Evolutionary conservation across 2,113 vertebrate genomes (phyloP).

Genomic region (Vicugna pacos): DNA sequence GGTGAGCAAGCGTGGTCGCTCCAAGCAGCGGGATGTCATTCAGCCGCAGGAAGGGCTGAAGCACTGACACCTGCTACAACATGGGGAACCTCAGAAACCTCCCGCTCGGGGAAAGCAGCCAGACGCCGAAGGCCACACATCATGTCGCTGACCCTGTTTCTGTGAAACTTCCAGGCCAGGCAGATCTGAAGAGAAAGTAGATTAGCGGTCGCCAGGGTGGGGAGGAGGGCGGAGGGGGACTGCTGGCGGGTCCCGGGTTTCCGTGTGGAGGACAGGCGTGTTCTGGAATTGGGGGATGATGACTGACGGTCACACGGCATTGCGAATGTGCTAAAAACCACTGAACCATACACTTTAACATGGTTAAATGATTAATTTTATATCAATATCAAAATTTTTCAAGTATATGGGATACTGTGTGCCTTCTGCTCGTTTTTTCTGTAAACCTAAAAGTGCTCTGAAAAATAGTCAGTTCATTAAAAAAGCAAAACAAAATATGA

Average conservation of each 20-base stretch:
- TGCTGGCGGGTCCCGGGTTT: neutral
- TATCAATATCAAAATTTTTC: neutral
- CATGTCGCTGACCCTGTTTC: neutral
- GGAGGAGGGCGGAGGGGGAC: neutral
- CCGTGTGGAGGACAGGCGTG: neutral
- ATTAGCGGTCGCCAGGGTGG: neutral
- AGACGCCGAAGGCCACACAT: neutral
- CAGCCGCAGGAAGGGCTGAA: neutral
- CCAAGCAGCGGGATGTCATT: rapidly evolving
- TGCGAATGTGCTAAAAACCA: neutral
- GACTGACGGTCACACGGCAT: neutral
- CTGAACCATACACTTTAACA: neutral
- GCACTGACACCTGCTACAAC: rapidly evolving
- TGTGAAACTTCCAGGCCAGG: neutral
- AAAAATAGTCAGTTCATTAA: neutral
- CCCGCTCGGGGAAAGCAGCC: neutral
- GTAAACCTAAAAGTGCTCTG: neutral
- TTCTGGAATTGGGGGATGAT: neutral
- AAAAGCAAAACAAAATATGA: neutral
- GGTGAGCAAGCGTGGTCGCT: no score
- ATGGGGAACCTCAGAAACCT: neutral
- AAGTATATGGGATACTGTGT: neutral
- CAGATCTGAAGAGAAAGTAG: neutral
- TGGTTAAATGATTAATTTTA: neutral
- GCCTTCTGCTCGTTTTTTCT: neutral